phyloP scores from a whole-genome alignment of 1,140 invertebrate genomes.

The Microplitis demolitor region DNA sequence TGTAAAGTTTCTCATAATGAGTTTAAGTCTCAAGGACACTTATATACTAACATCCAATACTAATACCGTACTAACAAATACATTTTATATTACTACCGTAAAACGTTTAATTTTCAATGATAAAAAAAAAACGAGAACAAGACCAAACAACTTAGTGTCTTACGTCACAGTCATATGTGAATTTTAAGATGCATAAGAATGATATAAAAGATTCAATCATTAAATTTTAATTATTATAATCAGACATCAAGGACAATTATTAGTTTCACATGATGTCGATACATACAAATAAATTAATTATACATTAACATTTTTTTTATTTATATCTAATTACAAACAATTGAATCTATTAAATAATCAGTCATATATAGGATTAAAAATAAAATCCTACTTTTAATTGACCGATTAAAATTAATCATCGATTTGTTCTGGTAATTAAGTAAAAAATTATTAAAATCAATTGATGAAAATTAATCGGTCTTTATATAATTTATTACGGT shows the following conservation, averaged over 20 bases:
- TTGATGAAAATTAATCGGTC: background rate
- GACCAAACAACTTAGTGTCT: background rate
- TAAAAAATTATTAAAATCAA: background rate
- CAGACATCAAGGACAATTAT: too few species aligned
- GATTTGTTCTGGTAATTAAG: background rate
- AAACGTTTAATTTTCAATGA: background rate
- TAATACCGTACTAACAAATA: too few species aligned
- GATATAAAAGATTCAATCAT: too few species aligned
- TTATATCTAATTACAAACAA: background rate
- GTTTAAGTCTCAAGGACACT: too few species aligned
- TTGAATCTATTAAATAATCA: background rate
- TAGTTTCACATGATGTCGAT: too few species aligned
- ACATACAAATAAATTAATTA: too few species aligned
- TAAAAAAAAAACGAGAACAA: constrained; percentile 8
- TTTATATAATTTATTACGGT: background rate
- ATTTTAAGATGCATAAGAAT: background rate
- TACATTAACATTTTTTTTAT: too few species aligned
- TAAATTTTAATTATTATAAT: too few species aligned
- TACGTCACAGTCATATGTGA: background rate
- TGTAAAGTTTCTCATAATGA: too few species aligned
- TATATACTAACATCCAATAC: too few species aligned
- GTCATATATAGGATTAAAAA: background rate
- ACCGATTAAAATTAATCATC: background rate
- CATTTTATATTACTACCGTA: too few species aligned
- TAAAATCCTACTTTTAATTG: background rate